These are phyloP conservation scores for Drosophila lacertosa DNA, from an alignment of 1,140 invertebrate genomes.

Conservation along the genomic window DNA sequence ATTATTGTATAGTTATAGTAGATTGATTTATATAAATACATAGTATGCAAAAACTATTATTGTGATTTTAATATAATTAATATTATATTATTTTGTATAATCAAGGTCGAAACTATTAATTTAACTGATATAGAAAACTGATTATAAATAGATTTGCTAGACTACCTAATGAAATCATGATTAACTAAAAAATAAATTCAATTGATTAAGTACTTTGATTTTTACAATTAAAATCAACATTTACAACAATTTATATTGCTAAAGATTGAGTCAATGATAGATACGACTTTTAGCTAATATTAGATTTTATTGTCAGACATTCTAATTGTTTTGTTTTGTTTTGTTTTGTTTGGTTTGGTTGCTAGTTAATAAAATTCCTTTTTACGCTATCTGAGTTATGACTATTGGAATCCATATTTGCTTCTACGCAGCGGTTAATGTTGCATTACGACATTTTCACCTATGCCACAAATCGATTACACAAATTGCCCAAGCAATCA, in stretches of 20 bases:
- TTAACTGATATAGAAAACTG: no score
- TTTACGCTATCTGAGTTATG: background rate
- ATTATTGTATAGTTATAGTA: no score
- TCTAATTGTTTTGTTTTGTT: background rate
- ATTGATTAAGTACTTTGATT: no score
- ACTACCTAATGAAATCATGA: no score
- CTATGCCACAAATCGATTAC: conserved; percentile 32
- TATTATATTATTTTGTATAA: no score
- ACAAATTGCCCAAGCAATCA: conserved; percentile 22
- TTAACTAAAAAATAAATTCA: no score
- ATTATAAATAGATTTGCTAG: no score
- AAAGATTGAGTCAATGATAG: background rate
- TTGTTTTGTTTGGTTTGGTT: background rate
- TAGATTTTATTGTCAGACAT: background rate
- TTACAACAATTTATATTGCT: background rate
- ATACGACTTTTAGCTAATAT: background rate
- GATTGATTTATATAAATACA: no score
- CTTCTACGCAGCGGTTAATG: conserved; percentile 3
- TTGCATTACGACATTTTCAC: conserved; percentile 35
- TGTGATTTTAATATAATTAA: no score
- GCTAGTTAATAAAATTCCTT: background rate
- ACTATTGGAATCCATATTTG: background rate
- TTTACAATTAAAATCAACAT: no score
- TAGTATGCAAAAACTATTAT: no score
- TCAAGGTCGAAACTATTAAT: no score